A percentile compares a stretch with the other conserved stretches of the same genome.
Evolutionary conservation across 1,140 invertebrate species (phyloP).

Genomic region (Acromyrmex heyeri): DNA sequence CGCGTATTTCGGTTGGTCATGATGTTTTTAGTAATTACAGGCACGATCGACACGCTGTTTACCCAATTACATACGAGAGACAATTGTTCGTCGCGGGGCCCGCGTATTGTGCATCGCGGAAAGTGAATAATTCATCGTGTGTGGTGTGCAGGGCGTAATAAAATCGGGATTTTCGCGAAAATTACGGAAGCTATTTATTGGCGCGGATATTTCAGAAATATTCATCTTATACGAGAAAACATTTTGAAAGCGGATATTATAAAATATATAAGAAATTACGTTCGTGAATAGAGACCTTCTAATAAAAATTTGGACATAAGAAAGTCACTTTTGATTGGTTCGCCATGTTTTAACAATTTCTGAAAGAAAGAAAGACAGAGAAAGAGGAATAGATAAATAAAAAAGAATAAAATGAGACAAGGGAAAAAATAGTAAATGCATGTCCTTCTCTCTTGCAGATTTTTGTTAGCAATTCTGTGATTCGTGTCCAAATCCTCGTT

Average conservation of each 20-base stretch:
- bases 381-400: no score
- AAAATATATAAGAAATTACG: background rate
- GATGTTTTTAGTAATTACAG: constrained; percentile 34
- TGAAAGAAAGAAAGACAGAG: no score
- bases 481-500: no score
- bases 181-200: background rate
- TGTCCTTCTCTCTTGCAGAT: no score
- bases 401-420: no score
- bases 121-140: constrained; percentile 55
- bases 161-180: constrained; percentile 25
- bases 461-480: no score
- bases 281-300: no score
- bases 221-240: background rate
- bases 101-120: constrained; percentile 22
- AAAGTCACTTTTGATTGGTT: no score
- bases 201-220: background rate
- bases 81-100: constrained; percentile 27
- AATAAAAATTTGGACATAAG: no score
- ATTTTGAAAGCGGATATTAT: background rate
- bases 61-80: constrained; percentile 37
- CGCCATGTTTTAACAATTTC: no score
- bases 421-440: no score
- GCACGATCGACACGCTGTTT: constrained; percentile 51
- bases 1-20: constrained; percentile 22
- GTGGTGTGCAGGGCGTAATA: constrained; percentile 20